These are phyloP conservation scores for Hedya salicella DNA, from an alignment of 2,888 invertebrate genomes.

Conservation along the genomic window DNA sequence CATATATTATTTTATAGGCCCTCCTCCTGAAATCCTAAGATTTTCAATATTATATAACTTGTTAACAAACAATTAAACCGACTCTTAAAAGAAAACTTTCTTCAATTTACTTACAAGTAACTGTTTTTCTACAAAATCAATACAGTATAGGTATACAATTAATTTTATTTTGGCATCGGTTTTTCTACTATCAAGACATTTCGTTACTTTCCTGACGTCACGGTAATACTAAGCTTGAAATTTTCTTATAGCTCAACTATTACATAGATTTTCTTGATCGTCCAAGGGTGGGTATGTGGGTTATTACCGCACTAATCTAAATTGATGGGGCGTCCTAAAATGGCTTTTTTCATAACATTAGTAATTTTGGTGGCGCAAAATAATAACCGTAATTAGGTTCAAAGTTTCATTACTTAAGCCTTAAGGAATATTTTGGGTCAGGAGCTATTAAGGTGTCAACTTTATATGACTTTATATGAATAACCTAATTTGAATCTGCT, in stretches of 20 bases:
- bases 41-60: no score
- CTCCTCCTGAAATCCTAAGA: no score
- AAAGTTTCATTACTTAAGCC: constrained; percentile 80
- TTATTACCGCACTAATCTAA: constrained; percentile 82
- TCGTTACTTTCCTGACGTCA: constrained; percentile 57
- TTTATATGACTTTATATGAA: constrained; percentile 51
- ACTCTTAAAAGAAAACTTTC: no score
- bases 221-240: constrained; percentile 80
- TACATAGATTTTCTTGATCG: constrained; percentile 79
- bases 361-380: constrained; percentile 82
- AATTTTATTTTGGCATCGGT: no score
- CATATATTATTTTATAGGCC: no score
- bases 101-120: no score
- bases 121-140: no score
- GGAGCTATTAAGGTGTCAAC: constrained; percentile 61
- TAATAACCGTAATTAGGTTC: constrained; percentile 78
- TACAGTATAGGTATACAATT: no score
- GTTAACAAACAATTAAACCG: no score
- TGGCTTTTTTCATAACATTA: constrained; percentile 80
- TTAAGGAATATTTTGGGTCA: constrained; percentile 70
- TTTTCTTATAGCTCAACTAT: constrained; percentile 81
- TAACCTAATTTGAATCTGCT: no score
- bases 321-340: constrained; percentile 83
- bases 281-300: constrained; percentile 70
- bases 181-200: constrained; percentile 56